These are phyloP conservation scores for Agrochola litura DNA, from an alignment of 2,888 invertebrate genomes.

Conservation along the genomic window DNA sequence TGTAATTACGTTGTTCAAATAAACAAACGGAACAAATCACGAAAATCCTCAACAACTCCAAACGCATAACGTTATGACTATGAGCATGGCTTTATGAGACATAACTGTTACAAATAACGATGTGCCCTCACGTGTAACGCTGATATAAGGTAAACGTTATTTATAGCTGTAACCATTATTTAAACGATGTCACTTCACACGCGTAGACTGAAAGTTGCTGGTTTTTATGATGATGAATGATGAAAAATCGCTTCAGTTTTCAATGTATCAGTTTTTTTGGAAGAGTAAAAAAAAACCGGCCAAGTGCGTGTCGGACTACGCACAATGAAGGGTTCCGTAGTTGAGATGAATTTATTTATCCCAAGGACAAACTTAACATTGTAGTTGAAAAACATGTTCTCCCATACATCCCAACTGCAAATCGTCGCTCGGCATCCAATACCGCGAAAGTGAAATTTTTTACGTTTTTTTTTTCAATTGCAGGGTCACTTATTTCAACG, in stretches of 20 bases:
- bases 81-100: slow-evolving; percentile 46
- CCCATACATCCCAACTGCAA: too few species aligned
- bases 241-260: slow-evolving; percentile 18
- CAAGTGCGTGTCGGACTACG: too few species aligned
- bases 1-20: not conserved
- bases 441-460: too few species aligned
- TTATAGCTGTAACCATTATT: slow-evolving; percentile 63
- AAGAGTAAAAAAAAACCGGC: not conserved
- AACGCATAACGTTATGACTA: slow-evolving; percentile 34
- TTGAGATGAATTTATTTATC: too few species aligned
- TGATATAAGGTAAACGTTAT: slow-evolving; percentile 66
- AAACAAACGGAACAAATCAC: not conserved
- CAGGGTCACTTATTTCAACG: too few species aligned
- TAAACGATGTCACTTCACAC: slow-evolving; percentile 62
- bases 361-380: too few species aligned
- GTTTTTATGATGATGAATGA: slow-evolving; percentile 26
- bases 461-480: too few species aligned
- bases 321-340: too few species aligned
- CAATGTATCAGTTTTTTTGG: not conserved
- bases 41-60: slow-evolving; percentile 23
- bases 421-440: too few species aligned
- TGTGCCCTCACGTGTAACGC: slow-evolving; percentile 64
- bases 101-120: slow-evolving; percentile 64
- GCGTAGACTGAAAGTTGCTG: slow-evolving; percentile 49
- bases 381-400: too few species aligned